A percentile compares a stretch with the other conserved stretches of the same genome.
Conservation (phyloP, 2,797 vertebrate genomes). For the Halcyon leucocephala region DNA sequence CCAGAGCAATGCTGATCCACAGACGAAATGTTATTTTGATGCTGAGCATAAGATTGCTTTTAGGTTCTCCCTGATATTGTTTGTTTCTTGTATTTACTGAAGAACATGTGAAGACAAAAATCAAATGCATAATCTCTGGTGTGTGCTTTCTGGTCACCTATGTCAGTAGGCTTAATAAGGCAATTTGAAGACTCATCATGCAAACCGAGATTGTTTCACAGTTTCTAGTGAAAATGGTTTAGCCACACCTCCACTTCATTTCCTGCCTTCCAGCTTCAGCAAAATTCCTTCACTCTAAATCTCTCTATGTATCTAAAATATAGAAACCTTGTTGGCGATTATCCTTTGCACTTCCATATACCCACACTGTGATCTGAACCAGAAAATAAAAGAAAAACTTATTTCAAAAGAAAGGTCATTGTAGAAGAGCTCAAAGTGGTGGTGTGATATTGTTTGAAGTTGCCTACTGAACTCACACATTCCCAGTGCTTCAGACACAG, state of each 20-base stretch:
- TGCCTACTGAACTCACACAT: conserved; percentile 44
- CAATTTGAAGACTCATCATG: background rate
- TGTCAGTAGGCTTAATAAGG: background rate
- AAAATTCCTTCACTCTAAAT: background rate
- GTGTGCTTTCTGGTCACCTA: background rate
- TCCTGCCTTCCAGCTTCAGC: background rate
- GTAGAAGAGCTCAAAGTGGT: background rate
- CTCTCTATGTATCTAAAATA: background rate
- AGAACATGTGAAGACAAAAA: background rate
- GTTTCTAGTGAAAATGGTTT: background rate
- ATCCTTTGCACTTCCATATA: background rate
- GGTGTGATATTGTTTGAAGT: conserved; percentile 42
- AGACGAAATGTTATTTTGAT: background rate
- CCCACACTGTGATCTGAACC: conserved; percentile 16
- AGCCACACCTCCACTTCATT: background rate
- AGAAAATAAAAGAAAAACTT: conserved; percentile 41
- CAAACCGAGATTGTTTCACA: background rate
- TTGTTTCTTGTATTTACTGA: background rate
- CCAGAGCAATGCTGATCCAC: background rate
- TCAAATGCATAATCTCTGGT: background rate
- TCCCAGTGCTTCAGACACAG: conserved; percentile 22
- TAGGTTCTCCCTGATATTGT: background rate
- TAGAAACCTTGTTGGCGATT: background rate
- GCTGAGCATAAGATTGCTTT: background rate
- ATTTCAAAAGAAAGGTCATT: conserved; percentile 23